Base-by-base conservation (phyloP, 2,888 invertebrate species). In the Prenolepis imparis region DNA sequence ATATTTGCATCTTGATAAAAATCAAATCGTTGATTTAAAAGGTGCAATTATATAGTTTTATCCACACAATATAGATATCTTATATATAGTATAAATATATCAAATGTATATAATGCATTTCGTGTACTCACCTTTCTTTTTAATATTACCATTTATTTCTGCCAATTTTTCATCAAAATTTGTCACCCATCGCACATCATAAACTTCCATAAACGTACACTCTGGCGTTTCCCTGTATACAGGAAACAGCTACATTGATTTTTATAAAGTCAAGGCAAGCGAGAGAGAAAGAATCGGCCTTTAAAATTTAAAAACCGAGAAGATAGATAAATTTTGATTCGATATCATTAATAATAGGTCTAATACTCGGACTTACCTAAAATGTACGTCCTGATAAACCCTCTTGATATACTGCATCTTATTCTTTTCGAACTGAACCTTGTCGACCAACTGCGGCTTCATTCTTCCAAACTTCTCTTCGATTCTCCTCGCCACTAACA, bases 391-490 rank as follows among this genome's bases (percentile, higher is more conserved):
- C 89, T 96, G 96, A 90, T 96, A 96, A 28, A 98, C 96, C 95
- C 97, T 96, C 87, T 96, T 96, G 87, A 96, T 95, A 90, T 94
- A 95, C 91, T 93, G 93, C 90, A 95, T 94, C 95, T 95, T 96
- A 88, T 96, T 96, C 80, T 95, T 96, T 36, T 97, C 97, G 93
- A 97, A 98, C n/a, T 96, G 96, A 83, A 96, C 96, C 88, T 96
- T 96, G 78, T 97, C 96, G 86, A 97, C 96, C 88, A 97, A 95
- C 83, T 96, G 95, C 0, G 98, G 97, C 57, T 95, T 95, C 90
- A 97, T 94, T 66, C 97, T 96, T 0, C 98, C 98, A 93, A 96
- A 97, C 92, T 96, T 96, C 93, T 96, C 96, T 94, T 98, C 97
- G 90, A 98, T 97, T 84, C 96, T 96, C 94, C 97, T 96, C 78